A percentile compares a stretch with the other conserved stretches of the same genome.
Conservation (phyloP, 2,888 invertebrate genomes). For the Platerodrilus igneus region DNA sequence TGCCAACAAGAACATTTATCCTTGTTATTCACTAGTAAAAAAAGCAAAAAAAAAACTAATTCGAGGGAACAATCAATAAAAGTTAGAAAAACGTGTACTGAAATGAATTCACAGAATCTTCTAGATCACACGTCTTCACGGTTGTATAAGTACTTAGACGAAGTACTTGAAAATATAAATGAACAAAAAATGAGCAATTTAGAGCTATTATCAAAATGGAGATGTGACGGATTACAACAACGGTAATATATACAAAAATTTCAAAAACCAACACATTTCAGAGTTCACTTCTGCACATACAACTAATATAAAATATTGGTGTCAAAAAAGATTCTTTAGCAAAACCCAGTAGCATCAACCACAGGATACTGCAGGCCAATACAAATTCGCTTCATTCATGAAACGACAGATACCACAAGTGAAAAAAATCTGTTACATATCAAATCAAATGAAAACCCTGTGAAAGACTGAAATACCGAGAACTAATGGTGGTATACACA, state of each 20-base stretch:
- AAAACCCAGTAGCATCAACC: constrained; percentile 34
- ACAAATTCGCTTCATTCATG: constrained; percentile 26
- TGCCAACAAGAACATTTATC: constrained; percentile 1
- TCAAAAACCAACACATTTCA: constrained; percentile 34
- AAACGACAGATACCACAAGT: too few relatives aligned
- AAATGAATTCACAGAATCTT: constrained; percentile 5
- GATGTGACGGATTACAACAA: constrained; percentile 30
- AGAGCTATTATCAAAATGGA: constrained; percentile 25
- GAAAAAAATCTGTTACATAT: too few relatives aligned
- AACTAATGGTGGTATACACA: too few relatives aligned
- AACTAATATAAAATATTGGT: constrained; percentile 9
- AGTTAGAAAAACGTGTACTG: constrained; percentile 8
- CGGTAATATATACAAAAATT: too few relatives aligned
- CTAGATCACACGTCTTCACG: constrained; percentile 19
- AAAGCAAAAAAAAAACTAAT: constrained; percentile 7
- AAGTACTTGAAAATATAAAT: constrained; percentile 11
- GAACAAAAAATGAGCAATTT: constrained; percentile 16
- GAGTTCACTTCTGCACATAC: constrained; percentile 10
- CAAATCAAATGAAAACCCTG: too few relatives aligned
- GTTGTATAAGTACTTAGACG: constrained; percentile 18
- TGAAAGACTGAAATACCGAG: too few relatives aligned
- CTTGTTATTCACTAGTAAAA: too few relatives aligned
- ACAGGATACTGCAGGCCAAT: too few relatives aligned
- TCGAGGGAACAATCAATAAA: constrained; percentile 5
- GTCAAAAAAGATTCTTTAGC: constrained; percentile 30